Conservation (phyloP, 2,888 invertebrate species). For the Drosophila anceps region DNA sequence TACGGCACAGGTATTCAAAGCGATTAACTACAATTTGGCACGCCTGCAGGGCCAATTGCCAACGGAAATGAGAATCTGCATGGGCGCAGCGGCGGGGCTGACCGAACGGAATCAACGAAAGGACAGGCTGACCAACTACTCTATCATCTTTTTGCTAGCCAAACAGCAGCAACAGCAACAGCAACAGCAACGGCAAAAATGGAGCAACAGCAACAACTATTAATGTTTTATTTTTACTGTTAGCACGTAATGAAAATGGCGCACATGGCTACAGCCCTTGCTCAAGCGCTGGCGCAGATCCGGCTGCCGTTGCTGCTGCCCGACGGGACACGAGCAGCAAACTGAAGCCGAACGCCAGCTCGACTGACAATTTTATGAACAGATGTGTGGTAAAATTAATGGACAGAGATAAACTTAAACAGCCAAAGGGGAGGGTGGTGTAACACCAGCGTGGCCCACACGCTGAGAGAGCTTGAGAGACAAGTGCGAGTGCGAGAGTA, state of each 20-base stretch:
- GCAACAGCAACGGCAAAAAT: constrained; percentile 46
- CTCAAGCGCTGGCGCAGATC: constrained; percentile 21
- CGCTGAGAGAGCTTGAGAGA: constrained; percentile 10
- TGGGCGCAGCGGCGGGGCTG: not conserved
- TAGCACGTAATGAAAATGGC: constrained; percentile 79
- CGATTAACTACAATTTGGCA: constrained; percentile 45
- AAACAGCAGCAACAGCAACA: constrained; percentile 41
- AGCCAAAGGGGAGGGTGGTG: constrained; percentile 62
- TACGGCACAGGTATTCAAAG: constrained; percentile 40
- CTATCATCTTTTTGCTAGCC: constrained; percentile 46
- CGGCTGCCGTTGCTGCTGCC: constrained; percentile 32
- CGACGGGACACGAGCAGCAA: constrained; percentile 58
- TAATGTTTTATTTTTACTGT: constrained; percentile 48
- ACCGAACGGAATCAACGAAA: constrained; percentile 21
- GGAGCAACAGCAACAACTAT: constrained; percentile 56
- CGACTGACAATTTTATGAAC: constrained; percentile 81
- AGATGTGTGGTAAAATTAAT: constrained; percentile 81
- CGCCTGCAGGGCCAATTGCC: constrained; percentile 41
- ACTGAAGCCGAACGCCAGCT: constrained; percentile 74
- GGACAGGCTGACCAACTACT: constrained; percentile 39
- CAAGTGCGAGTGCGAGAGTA: constrained; percentile 1
- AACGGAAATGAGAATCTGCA: constrained; percentile 58
- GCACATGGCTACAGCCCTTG: constrained; percentile 59
- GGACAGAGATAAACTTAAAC: constrained; percentile 77
- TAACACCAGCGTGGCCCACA: constrained; percentile 34